Evolutionary conservation across 2,113 vertebrate genomes (phyloP).

Genomic region (Pycnonotus jocosus): DNA sequence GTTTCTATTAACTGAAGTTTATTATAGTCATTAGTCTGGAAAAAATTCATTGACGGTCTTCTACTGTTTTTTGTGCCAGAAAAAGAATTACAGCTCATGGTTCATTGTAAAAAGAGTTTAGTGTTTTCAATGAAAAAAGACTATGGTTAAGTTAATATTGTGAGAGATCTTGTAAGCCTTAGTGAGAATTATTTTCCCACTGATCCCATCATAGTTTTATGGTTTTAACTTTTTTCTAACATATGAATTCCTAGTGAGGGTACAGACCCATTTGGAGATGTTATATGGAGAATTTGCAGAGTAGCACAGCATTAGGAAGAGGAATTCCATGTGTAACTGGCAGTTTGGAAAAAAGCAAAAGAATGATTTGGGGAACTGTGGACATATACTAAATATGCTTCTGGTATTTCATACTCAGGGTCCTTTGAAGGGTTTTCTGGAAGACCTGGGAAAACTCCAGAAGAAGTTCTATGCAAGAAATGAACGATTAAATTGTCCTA

Average conservation of each 20-base stretch:
- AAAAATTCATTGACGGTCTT: background rate
- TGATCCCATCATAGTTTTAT: background rate
- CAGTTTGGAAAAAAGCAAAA: background rate
- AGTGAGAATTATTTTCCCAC: background rate
- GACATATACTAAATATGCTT: background rate
- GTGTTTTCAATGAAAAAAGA: background rate
- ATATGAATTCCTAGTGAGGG: background rate
- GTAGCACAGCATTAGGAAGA: background rate
- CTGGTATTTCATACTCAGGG: constrained; percentile 74
- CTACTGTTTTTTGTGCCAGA: background rate
- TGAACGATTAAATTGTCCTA: constrained; percentile 85
- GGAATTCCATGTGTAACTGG: background rate
- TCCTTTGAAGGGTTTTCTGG: constrained; percentile 91
- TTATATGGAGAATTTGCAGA: background rate
- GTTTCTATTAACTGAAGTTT: background rate
- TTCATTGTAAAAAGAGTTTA: background rate
- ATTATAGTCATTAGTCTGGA: background rate
- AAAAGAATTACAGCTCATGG: background rate
- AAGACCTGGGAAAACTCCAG: constrained; percentile 92
- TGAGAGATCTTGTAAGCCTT: background rate
- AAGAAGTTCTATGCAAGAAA: constrained; percentile 93
- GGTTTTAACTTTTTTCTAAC: background rate
- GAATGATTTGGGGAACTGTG: background rate
- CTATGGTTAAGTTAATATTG: background rate
- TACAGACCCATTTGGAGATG: background rate